These are phyloP conservation scores for Holothuria leucospilota DNA, from an alignment of 53 echinoderm and acorn worm species.

Conservation along the genomic window DNA sequence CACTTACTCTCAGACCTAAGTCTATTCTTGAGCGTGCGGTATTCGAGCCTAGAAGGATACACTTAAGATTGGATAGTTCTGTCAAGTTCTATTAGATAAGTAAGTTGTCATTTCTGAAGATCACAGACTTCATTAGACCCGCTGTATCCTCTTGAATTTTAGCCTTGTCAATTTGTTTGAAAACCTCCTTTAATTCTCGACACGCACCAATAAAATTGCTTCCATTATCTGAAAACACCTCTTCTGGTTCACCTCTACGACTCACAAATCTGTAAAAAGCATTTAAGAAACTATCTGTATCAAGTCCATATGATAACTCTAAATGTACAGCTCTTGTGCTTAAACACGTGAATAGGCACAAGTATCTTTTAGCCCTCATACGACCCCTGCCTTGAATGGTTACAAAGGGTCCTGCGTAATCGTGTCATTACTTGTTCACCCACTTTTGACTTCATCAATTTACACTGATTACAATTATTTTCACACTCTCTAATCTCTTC, in stretches of 20 bases:
- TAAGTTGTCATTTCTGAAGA: too few relatives aligned
- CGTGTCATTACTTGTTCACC: neutral
- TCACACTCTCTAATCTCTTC: conserved; percentile 39
- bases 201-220: conserved; percentile 19
- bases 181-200: conserved; percentile 3
- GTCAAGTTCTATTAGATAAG: too few relatives aligned
- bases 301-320: conserved; percentile 25
- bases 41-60: too few relatives aligned
- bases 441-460: conserved; percentile 5
- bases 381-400: conserved; percentile 17
- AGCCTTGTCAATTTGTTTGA: conserved; percentile 11
- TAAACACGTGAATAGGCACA: conserved; percentile 41
- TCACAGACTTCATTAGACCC: neutral
- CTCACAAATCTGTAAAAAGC: conserved; percentile 41
- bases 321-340: conserved; percentile 38
- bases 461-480: conserved; percentile 33
- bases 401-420: neutral
- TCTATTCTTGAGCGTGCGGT: too few relatives aligned
- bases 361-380: conserved; percentile 6
- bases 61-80: too few relatives aligned
- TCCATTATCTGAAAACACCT: conserved; percentile 33
- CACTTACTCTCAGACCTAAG: too few relatives aligned
- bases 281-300: conserved; percentile 28
- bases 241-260: conserved; percentile 23
- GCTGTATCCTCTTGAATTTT: conserved; percentile 17